Evolutionary conservation across 2,888 invertebrate genomes (phyloP), one percentile per base, ranked within the genome.

Genomic region (Cantharis rustica): DNA sequence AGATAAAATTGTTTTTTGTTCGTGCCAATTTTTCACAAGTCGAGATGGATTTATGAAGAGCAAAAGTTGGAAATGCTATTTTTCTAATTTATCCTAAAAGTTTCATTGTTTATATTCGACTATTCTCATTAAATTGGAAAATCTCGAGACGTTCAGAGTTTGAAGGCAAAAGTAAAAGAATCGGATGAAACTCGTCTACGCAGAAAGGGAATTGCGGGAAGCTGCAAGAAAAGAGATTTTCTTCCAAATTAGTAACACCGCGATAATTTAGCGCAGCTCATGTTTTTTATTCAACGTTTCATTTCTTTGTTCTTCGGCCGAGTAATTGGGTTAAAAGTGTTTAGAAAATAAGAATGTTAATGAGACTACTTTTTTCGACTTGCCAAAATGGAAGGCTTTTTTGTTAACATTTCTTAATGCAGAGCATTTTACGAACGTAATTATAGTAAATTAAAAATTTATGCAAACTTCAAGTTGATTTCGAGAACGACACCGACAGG

Each of bases 161-260:
- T 20, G 20, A 66, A 23, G 17, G 23, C 64, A n/a, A 71, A 71
- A 71, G 61, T 61, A 71, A 27, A 27, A 72, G 64, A 72, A 31
- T 72, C 66, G 64, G 64, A n/a, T 20, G 64, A 20, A 66, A 20
- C 23, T 23, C 64, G n/a, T 23, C 64, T 20, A 23, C 72, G 27
- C 10, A 61, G n/a, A 20, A 71, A 71, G 64, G 31, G 64, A 71
- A 71, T 31, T 66, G 31, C 47, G 16, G 31, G 72, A 20, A 66
- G 66, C 20, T 16, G 47, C 47, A 47, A 47, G 47, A n/a, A 61
- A 61, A 13, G 66, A 68, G 72, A 72, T 68, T 66, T 72, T 72
- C 72, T 66, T 68, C 31, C 68, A 68, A 72, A 72, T 72, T 72
- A 72, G 61, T 71, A 71, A 64, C 72, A 68, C 23, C 23, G 68